These are phyloP conservation scores for Trachelus stipa DNA, from an alignment of 2,888 invertebrate species.

Conservation along the genomic window DNA sequence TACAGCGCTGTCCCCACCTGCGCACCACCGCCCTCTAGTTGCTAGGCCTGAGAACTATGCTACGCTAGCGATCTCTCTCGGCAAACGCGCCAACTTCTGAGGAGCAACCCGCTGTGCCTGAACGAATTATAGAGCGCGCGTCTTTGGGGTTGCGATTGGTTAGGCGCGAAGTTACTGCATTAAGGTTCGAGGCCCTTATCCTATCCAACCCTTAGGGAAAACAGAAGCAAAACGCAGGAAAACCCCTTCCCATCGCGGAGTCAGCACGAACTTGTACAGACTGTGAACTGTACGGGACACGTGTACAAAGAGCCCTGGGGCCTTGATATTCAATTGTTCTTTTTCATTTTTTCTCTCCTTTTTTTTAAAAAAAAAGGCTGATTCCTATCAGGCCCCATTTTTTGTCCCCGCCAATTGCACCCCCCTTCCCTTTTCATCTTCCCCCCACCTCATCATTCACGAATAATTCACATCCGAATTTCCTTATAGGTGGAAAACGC, in stretches of 20 bases:
- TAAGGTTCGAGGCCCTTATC: no score
- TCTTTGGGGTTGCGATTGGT: no score
- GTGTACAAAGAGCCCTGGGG: slow-evolving; percentile 59
- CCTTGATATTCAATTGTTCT: slow-evolving; percentile 49
- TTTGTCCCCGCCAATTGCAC: background rate
- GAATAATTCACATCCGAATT: no score
- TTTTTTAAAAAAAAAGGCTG: slow-evolving; percentile 31
- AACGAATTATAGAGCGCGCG: background rate
- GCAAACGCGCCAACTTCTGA: slow-evolving; percentile 42
- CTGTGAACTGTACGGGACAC: slow-evolving; percentile 16
- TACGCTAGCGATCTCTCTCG: slow-evolving; percentile 22
- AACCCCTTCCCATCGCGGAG: slow-evolving; percentile 38
- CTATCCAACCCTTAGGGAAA: no score
- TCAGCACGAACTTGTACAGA: slow-evolving; percentile 38
- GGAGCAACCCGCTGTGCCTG: slow-evolving; percentile 1
- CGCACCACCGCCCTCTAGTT: slow-evolving; percentile 64
- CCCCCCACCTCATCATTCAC: no score
- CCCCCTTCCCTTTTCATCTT: background rate
- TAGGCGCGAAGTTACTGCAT: no score
- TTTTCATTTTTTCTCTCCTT: no score
- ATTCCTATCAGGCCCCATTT: slow-evolving; percentile 52
- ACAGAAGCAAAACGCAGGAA: slow-evolving; percentile 32
- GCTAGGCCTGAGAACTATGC: slow-evolving; percentile 26
- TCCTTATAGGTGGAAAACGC: no score
- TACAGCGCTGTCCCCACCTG: slow-evolving; percentile 64